Conservation (phyloP, 2,888 invertebrate genomes). For the Apamea monoglypha region DNA sequence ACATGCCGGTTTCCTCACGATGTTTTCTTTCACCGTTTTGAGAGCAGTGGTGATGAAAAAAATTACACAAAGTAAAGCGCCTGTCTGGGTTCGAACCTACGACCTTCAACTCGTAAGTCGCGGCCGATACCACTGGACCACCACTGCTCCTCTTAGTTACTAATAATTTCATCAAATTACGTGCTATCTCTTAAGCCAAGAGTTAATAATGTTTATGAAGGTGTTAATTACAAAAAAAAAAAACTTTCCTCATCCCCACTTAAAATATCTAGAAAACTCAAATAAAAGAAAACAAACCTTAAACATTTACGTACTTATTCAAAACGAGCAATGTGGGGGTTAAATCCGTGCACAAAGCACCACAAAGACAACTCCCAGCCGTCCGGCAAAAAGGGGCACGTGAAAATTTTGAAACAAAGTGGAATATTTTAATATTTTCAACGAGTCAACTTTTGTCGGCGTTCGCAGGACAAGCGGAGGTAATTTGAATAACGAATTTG, state of each 20-base stretch:
- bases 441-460: constrained; percentile 46
- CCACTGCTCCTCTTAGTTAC: no score
- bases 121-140: no score
- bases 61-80: no score
- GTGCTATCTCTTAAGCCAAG: background rate
- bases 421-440: constrained; percentile 54
- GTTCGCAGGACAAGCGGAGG: constrained; percentile 18
- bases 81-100: no score
- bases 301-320: constrained; percentile 26
- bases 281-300: constrained; percentile 31
- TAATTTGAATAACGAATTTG: constrained; percentile 58
- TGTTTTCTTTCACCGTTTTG: no score
- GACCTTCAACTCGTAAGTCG: no score
- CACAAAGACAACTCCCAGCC: constrained; percentile 39
- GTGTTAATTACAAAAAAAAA: constrained; percentile 1
- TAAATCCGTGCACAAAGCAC: constrained; percentile 45
- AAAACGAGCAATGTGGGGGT: constrained; percentile 30
- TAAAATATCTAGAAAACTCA: background rate
- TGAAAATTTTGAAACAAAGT: constrained; percentile 50
- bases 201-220: no score
- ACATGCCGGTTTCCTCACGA: no score
- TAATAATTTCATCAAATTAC: background rate
- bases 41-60: no score
- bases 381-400: constrained; percentile 33
- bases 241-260: background rate